Base-by-base conservation (phyloP, 1,140 invertebrate species). In the Drosophila nigrodunni region DNA sequence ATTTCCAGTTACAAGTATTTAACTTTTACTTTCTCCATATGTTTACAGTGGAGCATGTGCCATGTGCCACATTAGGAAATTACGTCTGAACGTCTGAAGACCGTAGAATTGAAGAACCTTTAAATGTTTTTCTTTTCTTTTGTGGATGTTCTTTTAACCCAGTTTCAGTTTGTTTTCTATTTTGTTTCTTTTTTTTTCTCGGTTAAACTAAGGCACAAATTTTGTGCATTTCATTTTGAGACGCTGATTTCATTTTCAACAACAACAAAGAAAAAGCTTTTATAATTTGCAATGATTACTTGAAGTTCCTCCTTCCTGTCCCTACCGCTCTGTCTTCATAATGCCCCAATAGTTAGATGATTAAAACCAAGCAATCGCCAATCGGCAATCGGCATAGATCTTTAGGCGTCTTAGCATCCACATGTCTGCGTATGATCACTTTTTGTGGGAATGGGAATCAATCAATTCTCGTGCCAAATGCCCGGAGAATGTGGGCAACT, bases 211-310 rank as follows among this genome's bases (percentile, higher is more conserved):
- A 39, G 46, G 46, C 47, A 35, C 57, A 59, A 64, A 59, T 68
- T 74, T 69, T 61, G 65, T 69, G 57, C 41, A 68, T 54, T 68
- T 68, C 34, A 59, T 67, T 67, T 54, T 18, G 11, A 46, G 52
- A 58, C 60, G 49, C 70, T 69, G 65, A 70, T 82, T 82, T 82
- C 80, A 64, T 82, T 83, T 83, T 86, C 78, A 78, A 78, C 74
- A 74, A 59, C 39, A 43, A 30, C n/a, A 30, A 34, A 50, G 73
- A 73, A 74, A 78, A 60, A 67, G 25, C 50, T 54, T n/a, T 68
- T 64, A 74, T 79, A 82, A 86, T 85, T 85, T 85, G 74, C 71
- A 81, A 46, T 86, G 78, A 85, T 85, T 85, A 78, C 82, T 78
- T 66, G 57, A 15, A 21, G 21, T 46, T n/a, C 9, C 35, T 41